Percentiles rank a stretch among this genome's conserved stretches.
Conservation (phyloP, 2,888 invertebrate genomes). For the Coelopa pilipes region DNA sequence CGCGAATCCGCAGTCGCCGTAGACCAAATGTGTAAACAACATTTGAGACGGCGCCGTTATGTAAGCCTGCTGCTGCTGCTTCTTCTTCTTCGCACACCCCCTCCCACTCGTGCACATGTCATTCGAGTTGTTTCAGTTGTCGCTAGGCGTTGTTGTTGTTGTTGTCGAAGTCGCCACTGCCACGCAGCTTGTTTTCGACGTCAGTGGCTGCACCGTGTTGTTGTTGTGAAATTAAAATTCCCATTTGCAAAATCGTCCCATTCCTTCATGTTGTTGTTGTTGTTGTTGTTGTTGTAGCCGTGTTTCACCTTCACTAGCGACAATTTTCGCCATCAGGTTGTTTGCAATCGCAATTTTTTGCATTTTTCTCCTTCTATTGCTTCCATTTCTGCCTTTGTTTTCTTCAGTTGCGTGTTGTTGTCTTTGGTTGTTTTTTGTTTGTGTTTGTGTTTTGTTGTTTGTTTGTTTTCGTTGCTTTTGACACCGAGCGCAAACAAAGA, state of each 20-base stretch:
- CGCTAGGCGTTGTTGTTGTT: conserved; percentile 1
- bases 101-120: too few species aligned
- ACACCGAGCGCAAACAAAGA: conserved; percentile 7
- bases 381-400: conserved; percentile 11
- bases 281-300: too few species aligned
- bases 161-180: conserved; percentile 14
- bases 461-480: conserved; percentile 16
- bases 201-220: background rate
- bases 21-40: conserved; percentile 39
- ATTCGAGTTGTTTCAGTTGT: conserved; percentile 10
- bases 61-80: background rate
- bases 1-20: background rate
- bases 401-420: background rate
- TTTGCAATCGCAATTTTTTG: conserved; percentile 9
- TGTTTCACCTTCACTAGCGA: background rate
- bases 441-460: background rate
- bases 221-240: too few species aligned
- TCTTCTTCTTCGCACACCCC: too few species aligned
- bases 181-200: conserved; percentile 33
- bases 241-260: too few species aligned
- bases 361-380: background rate
- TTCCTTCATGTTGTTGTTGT: too few species aligned
- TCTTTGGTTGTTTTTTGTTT: background rate
- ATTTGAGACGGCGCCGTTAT: conserved; percentile 15
- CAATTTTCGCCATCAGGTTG: background rate